Percentiles rank a stretch among this genome's conserved stretches.
phyloP scores from a whole-genome alignment of 2,888 invertebrate genomes.

The Andrena marginata region DNA sequence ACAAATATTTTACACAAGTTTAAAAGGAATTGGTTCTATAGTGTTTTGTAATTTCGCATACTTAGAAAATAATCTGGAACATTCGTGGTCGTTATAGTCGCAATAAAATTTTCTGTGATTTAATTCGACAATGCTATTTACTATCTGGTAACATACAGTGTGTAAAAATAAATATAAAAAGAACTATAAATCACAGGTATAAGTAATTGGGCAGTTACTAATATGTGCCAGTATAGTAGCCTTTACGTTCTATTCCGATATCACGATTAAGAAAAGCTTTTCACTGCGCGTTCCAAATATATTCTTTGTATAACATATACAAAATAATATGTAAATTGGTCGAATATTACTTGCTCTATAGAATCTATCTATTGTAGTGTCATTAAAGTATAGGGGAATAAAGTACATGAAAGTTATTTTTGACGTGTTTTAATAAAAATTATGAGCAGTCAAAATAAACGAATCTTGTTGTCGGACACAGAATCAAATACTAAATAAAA shows the following conservation, averaged over 20 bases:
- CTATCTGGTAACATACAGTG: constrained; percentile 55
- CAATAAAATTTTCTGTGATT: constrained; percentile 52
- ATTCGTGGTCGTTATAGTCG: constrained; percentile 53
- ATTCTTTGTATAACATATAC: constrained; percentile 21
- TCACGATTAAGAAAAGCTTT: constrained; percentile 29
- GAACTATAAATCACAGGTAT: constrained; percentile 65
- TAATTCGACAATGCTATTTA: constrained; percentile 47
- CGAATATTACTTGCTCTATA: constrained; percentile 25
- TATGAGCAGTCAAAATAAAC: constrained; percentile 31
- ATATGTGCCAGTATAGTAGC: constrained; percentile 42
- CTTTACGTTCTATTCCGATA: constrained; percentile 38
- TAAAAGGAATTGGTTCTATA: constrained; percentile 48
- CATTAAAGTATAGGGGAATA: constrained; percentile 33
- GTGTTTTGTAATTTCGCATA: constrained; percentile 34
- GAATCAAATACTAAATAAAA: constrained; percentile 49
- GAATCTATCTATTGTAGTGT: constrained; percentile 37
- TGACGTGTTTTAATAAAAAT: constrained; percentile 33
- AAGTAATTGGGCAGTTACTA: constrained; percentile 63
- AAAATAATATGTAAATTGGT: constrained; percentile 51
- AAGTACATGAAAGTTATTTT: constrained; percentile 37
- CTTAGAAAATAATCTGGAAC: constrained; percentile 53
- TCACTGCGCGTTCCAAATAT: constrained; percentile 18
- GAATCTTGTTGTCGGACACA: constrained; percentile 15
- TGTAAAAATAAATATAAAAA: constrained; percentile 67
- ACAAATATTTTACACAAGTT: constrained; percentile 50